Base-by-base conservation (phyloP, 1,140 invertebrate genomes). In the Psilanteris sp. region DNA sequence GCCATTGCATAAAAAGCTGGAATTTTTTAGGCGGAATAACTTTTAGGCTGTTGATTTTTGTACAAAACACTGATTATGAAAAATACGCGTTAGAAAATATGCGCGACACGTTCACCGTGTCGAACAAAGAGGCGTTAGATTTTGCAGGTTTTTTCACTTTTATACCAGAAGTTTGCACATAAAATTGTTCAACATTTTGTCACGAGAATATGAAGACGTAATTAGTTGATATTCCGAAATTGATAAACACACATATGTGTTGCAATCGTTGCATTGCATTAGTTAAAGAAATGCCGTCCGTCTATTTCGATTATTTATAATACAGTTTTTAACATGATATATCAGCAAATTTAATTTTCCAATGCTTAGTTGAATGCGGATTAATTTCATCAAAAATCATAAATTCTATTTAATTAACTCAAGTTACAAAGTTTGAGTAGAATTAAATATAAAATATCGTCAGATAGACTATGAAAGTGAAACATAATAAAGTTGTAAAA, bases 21-120 rank as follows among this genome's bases (percentile, higher is more conserved):
- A 62, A 68, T 68, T 75, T 67, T 62, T 75, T 68, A 62, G 39
- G 46, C 32, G 44, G 16, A 50, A 48, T 48, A 75, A 75, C 62
- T 62, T 75, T 55, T 59, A 24, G 11, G 46, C 46, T 62, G 71
- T 75, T 62, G 62, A 68, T 67, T 75, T 61, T 48, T 50, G 26
- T 20, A 15, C 22, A 20, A 41, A 68, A 75, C 39, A 67, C 15
- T 67, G 39, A 67, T 61, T 67, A 61, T 67, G 31, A 74, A 74
- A 74, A 66, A 46, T 73, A 50, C 41, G 24, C 13, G 18, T 6
- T 7, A 43, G 46, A 46, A 26, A 59, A 59, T 68, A 70, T 70
- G 44, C 18, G 4, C 14, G 26, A 14, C 36, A 46, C 20, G 46
- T 52, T 34, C 29, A 34, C 27, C 16, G 46, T 52, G 36, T 54